A percentile compares a stretch with the other conserved stretches of the same genome.
phyloP scores from a whole-genome alignment of 2,113 vertebrate genomes.

The Rhizomys pruinosus region DNA sequence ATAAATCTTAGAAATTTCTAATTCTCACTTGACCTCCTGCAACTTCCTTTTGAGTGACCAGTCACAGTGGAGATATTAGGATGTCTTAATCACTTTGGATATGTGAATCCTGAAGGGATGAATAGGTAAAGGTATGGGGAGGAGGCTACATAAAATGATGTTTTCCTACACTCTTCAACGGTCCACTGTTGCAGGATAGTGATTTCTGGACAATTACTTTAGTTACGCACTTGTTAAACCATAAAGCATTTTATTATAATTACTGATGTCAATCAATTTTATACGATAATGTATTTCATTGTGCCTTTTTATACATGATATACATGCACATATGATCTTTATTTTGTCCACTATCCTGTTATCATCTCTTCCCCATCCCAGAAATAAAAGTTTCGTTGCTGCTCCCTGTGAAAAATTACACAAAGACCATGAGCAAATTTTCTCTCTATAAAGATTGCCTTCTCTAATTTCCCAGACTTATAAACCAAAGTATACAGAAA shows the following conservation, averaged over 20 bases:
- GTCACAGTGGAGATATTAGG: constrained; percentile 5
- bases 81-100: constrained; percentile 58
- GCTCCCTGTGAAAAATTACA: constrained; percentile 26
- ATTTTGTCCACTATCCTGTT: neutral
- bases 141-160: neutral
- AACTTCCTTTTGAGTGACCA: constrained; percentile 51
- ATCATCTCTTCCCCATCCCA: neutral
- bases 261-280: neutral
- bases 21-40: constrained; percentile 62
- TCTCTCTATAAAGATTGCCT: constrained; percentile 48
- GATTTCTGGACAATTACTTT: constrained; percentile 56
- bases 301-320: neutral
- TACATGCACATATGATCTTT: neutral
- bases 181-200: neutral
- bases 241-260: neutral
- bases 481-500: constrained; percentile 69
- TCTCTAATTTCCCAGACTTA: constrained; percentile 52
- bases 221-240: constrained; percentile 40
- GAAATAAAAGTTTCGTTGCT: neutral
- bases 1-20: constrained; percentile 67
- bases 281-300: neutral
- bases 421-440: neutral
- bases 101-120: neutral
- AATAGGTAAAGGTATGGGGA: neutral
- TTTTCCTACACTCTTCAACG: neutral